phyloP scores from a whole-genome alignment of 2,113 vertebrate species.

The Pedionomus torquatus region DNA sequence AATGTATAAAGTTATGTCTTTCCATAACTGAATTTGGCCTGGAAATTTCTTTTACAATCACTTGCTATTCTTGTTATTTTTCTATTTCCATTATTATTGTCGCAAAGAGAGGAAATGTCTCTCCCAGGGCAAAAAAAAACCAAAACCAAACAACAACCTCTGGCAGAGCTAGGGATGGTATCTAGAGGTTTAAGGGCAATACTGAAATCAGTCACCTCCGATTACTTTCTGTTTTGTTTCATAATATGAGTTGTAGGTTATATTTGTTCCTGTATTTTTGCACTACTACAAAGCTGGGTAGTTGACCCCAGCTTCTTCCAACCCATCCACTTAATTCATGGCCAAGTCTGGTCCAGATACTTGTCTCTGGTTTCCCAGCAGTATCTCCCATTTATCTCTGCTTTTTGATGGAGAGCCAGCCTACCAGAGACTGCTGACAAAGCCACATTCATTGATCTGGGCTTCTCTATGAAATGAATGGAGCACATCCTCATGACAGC shows the following conservation, averaged over 20 bases:
- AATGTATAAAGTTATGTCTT: neutral
- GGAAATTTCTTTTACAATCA: neutral
- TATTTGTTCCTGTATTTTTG: neutral
- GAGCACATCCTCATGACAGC: neutral
- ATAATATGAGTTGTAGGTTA: neutral
- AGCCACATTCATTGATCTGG: neutral
- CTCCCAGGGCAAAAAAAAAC: neutral
- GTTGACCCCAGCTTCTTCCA: neutral
- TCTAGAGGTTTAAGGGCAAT: neutral
- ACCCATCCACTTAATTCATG: neutral
- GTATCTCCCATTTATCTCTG: neutral
- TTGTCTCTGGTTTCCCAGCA: neutral
- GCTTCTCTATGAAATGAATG: neutral
- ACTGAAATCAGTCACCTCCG: neutral
- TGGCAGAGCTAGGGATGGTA: neutral
- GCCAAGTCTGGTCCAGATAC: neutral
- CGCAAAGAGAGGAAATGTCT: neutral
- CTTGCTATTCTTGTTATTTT: neutral
- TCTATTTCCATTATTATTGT: neutral
- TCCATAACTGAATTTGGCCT: neutral
- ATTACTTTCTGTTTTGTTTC: neutral
- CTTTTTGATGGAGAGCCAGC: neutral
- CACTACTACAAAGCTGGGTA: neutral
- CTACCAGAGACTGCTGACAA: neutral
- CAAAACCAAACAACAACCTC: neutral